Conservation (phyloP, 2,888 invertebrate genomes). For the Mimas tiliae region DNA sequence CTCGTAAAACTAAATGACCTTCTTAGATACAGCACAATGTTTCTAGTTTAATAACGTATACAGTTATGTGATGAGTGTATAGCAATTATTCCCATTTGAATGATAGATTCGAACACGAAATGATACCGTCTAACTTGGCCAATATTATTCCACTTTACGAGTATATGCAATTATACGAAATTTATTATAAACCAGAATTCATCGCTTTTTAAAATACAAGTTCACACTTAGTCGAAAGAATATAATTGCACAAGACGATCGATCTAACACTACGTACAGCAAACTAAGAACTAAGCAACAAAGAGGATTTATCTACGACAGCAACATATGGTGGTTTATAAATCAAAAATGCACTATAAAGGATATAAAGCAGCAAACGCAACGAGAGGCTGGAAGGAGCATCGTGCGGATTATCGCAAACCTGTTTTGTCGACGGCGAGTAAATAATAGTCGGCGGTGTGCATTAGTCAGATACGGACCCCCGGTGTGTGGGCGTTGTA, state of each 20-base stretch:
- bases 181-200: neutral
- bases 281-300: conserved; percentile 14
- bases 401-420: conserved; percentile 43
- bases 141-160: neutral
- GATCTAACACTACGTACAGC: neutral
- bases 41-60: conserved; percentile 9
- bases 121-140: conserved; percentile 2
- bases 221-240: neutral
- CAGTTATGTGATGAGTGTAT: conserved; percentile 1
- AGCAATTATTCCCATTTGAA: conserved; percentile 12
- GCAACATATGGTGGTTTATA: conserved; percentile 37
- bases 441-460: conserved; percentile 72
- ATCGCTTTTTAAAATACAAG: neutral
- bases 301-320: conserved; percentile 24
- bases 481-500: conserved; percentile 46
- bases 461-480: conserved; percentile 74
- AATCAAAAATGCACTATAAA: conserved; percentile 44
- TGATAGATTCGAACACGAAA: conserved; percentile 14
- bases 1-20: conserved; percentile 9
- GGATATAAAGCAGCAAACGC: conserved; percentile 48
- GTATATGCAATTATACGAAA: neutral
- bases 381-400: conserved; percentile 36
- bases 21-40: neutral
- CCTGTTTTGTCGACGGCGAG: conserved; percentile 36
- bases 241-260: neutral